phyloP scores from a whole-genome alignment of 2,888 invertebrate genomes.

The Bimastos eiseni region DNA sequence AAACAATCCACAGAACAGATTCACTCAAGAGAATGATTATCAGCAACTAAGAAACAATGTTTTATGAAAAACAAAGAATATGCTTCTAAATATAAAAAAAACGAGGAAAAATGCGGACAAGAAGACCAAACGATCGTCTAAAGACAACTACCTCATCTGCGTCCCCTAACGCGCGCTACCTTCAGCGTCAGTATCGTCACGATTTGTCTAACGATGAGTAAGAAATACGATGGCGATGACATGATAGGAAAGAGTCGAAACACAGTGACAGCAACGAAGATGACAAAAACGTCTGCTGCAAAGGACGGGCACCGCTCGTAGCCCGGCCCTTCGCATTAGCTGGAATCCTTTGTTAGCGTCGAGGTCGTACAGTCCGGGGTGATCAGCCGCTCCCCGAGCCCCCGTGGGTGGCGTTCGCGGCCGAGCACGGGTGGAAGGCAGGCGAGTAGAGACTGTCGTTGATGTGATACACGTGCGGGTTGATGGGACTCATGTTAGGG shows the following conservation, averaged over 20 bases:
- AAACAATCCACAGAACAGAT: not conserved
- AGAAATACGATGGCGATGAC: not conserved
- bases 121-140: conserved; percentile 4
- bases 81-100: not conserved
- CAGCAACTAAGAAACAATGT: not conserved
- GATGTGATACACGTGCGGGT: conserved; percentile 18
- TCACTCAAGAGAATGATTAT: not conserved
- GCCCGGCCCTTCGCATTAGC: not conserved
- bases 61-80: not conserved
- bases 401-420: not conserved
- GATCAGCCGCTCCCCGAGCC: conserved; percentile 20
- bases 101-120: not conserved
- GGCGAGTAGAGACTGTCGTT: conserved; percentile 16
- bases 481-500: conserved; percentile 24
- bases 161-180: not conserved
- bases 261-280: not conserved
- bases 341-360: not conserved
- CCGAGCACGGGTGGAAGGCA: conserved; percentile 22
- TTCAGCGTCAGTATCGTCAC: not conserved
- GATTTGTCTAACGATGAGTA: conserved; percentile 1
- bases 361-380: not conserved
- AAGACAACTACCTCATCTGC: not conserved
- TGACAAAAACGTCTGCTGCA: not conserved
- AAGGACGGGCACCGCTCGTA: not conserved
- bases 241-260: not conserved